phyloP scores from a whole-genome alignment of 2,797 vertebrate species.

The Oophaga sylvatica region DNA sequence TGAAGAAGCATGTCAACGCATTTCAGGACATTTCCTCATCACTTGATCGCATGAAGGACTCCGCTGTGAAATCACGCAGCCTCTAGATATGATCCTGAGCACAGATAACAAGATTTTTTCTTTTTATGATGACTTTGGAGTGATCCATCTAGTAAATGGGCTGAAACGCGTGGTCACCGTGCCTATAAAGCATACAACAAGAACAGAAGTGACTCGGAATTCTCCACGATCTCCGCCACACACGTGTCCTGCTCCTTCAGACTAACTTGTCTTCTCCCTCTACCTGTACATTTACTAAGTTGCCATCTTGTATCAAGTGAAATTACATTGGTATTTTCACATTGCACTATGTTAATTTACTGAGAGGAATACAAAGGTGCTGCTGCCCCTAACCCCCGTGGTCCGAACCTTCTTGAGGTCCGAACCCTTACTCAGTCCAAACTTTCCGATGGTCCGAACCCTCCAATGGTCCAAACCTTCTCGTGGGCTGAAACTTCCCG shows the following conservation, averaged over 20 bases:
- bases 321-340: conserved; percentile 9
- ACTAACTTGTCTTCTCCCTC: too few relatives aligned
- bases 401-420: too few relatives aligned
- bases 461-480: too few relatives aligned
- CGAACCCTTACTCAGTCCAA: too few relatives aligned
- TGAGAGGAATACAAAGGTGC: conserved; percentile 30
- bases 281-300: background rate
- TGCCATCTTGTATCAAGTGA: background rate
- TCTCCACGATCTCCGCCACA: background rate
- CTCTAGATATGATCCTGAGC: background rate
- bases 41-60: too few relatives aligned
- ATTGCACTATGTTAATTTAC: conserved; percentile 31
- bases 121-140: background rate
- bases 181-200: background rate
- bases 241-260: too few relatives aligned
- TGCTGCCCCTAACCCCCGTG: too few relatives aligned
- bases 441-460: too few relatives aligned
- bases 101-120: background rate
- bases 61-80: too few relatives aligned
- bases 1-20: background rate
- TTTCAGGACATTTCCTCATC: background rate
- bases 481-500: too few relatives aligned
- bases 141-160: background rate
- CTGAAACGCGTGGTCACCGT: background rate
- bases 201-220: background rate